Conservation (phyloP, 2,113 vertebrate species). For the Sigmodon hispidus region DNA sequence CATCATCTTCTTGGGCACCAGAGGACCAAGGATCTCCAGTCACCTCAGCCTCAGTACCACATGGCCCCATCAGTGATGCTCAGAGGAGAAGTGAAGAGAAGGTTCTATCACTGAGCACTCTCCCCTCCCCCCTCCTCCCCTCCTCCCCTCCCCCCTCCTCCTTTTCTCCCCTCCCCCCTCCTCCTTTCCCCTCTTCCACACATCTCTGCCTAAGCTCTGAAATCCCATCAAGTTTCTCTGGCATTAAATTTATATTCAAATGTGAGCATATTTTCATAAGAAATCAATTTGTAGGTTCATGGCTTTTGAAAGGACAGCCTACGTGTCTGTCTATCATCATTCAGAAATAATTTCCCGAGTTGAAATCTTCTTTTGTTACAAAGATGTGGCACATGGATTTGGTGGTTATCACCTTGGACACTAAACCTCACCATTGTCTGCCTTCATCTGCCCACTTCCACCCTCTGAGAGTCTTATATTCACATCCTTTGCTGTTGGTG, state of each 20-base stretch:
- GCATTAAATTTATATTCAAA: neutral
- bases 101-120: neutral
- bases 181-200: neutral
- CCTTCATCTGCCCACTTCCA: fast-evolving
- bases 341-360: neutral
- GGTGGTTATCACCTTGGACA: neutral
- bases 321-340: neutral
- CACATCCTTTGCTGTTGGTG: neutral
- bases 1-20: neutral
- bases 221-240: neutral
- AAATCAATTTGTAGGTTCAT: neutral
- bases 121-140: too few species aligned
- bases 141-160: too few species aligned
- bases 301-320: neutral
- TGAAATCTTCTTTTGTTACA: neutral
- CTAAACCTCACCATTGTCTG: neutral
- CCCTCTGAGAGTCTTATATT: neutral
- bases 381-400: fast-evolving
- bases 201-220: neutral
- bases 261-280: neutral
- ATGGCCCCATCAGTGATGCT: neutral
- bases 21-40: neutral
- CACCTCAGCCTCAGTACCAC: fast-evolving
- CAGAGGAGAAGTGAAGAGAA: neutral
- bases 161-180: neutral